Percentiles rank a stretch among this genome's conserved stretches.
Evolutionary conservation across 2,113 vertebrate species (phyloP).

Genomic region (Tragelaphus buxtoni): DNA sequence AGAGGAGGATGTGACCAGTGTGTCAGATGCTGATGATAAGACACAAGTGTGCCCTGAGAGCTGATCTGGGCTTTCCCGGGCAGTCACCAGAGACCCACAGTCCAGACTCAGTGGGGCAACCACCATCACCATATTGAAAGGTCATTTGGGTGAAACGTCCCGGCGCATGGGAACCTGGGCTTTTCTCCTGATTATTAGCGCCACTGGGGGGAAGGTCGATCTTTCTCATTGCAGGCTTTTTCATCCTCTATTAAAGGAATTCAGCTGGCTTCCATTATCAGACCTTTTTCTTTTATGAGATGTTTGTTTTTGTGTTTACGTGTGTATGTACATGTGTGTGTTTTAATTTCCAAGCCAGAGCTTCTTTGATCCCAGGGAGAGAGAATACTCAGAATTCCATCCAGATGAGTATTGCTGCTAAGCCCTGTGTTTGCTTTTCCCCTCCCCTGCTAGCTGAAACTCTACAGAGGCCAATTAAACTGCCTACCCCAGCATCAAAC

Average conservation of each 20-base stretch:
- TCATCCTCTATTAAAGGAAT: constrained; percentile 29
- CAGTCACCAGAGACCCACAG: neutral
- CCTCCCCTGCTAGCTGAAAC: constrained; percentile 41
- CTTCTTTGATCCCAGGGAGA: constrained; percentile 67
- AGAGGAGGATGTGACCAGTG: neutral
- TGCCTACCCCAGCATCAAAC: constrained; percentile 63
- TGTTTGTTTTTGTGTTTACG: neutral
- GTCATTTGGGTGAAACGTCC: neutral
- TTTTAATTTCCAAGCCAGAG: constrained; percentile 36
- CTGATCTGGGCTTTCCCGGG: accelerated
- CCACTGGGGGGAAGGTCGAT: neutral
- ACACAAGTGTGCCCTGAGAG: accelerated
- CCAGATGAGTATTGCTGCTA: constrained; percentile 34
- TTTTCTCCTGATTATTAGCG: neutral
- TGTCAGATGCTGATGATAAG: neutral
- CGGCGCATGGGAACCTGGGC: neutral
- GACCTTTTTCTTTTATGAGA: constrained; percentile 45
- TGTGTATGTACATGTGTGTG: neutral
- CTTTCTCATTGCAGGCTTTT: constrained; percentile 4
- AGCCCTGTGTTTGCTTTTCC: constrained; percentile 25
- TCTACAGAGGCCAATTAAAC: constrained; percentile 59
- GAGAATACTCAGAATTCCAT: constrained; percentile 42
- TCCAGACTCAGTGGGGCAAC: neutral
- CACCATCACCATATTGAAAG: neutral
- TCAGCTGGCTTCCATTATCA: constrained; percentile 18